These are phyloP conservation scores for Mamestra configurata DNA, from an alignment of 1,140 invertebrate species.

Conservation along the genomic window DNA sequence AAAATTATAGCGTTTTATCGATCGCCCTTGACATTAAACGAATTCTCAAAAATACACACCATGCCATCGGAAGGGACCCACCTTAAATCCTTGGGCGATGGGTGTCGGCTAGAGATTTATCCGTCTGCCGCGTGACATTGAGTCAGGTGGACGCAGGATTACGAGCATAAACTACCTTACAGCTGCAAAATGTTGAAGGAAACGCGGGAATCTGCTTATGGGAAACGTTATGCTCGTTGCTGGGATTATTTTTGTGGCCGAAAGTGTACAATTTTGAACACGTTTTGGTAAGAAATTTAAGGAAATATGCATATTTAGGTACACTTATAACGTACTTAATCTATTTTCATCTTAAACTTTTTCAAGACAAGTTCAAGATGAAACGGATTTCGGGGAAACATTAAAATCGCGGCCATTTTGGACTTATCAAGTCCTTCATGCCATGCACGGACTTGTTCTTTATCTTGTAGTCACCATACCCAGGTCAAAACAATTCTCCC, in stretches of 20 bases:
- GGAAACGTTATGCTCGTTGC: background rate
- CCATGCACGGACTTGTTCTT: no score
- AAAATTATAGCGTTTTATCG: no score
- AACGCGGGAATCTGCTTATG: constrained; percentile 12
- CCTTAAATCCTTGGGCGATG: constrained; percentile 34
- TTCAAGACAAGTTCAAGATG: no score
- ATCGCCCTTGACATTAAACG: background rate
- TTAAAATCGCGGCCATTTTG: no score
- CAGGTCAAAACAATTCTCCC: no score
- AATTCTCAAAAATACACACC: constrained; percentile 1
- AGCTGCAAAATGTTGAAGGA: background rate
- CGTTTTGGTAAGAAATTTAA: no score
- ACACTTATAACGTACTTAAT: background rate
- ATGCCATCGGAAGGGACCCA: constrained; percentile 1
- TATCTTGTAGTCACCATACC: no score
- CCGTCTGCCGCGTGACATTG: constrained; percentile 48
- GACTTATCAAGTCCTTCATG: no score
- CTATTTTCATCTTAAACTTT: no score
- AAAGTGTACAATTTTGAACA: background rate
- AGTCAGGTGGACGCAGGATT: constrained; percentile 49
- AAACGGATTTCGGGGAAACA: no score
- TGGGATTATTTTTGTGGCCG: background rate
- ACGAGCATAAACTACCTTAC: constrained; percentile 39
- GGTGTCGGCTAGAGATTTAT: constrained; percentile 50
- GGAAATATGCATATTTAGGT: no score